Evolutionary conservation across 2,113 vertebrate genomes (phyloP).

Genomic region (Galemys pyrenaicus): DNA sequence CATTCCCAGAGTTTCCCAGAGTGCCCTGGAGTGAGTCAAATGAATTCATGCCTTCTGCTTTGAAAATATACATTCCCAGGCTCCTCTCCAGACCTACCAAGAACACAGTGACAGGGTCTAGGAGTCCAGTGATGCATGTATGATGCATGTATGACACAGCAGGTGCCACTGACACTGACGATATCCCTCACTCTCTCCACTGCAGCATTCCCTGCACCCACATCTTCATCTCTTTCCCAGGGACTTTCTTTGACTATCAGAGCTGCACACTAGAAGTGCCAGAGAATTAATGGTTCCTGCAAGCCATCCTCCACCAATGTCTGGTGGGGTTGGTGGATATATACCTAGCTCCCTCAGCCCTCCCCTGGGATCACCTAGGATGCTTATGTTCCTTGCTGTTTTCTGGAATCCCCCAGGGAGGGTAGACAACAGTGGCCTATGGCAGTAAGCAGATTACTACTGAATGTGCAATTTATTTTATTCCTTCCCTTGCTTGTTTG

Average conservation of each 20-base stretch:
- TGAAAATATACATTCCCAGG: background rate
- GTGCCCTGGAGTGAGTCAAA: background rate
- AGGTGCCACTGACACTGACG: accelerated
- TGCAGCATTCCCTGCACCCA: background rate
- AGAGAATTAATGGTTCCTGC: background rate
- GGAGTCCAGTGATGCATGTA: background rate
- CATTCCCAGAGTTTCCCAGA: background rate
- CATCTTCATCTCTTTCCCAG: too few relatives aligned
- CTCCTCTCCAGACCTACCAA: background rate
- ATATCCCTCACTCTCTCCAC: background rate
- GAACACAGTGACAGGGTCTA: background rate
- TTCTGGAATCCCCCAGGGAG: background rate
- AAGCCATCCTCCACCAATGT: background rate
- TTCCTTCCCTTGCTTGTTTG: background rate
- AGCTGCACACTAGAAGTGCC: background rate
- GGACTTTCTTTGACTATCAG: background rate
- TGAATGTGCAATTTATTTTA: too few relatives aligned
- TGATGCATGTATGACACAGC: too few relatives aligned
- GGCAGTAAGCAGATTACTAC: too few relatives aligned
- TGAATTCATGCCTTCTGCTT: background rate
- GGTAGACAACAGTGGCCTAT: background rate
- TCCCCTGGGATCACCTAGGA: background rate
- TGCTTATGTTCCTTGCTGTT: background rate
- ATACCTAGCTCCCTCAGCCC: background rate
- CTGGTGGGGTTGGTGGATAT: background rate